Base-by-base conservation (phyloP, 2,797 vertebrate species). In the Sciurus carolinensis region DNA sequence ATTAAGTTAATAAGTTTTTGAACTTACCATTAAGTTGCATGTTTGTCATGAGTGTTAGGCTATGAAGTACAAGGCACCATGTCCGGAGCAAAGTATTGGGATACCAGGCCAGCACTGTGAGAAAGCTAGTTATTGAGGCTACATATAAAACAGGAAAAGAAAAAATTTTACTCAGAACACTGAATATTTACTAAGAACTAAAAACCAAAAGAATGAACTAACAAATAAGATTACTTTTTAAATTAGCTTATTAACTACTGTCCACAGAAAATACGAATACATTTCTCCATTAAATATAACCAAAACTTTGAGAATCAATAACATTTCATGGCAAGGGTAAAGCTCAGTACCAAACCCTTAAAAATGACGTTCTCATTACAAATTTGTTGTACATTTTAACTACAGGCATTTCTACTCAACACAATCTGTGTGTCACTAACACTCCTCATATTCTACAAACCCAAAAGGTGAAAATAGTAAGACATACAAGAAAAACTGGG, bases 31-130 rank as follows among this genome's bases (percentile, higher is more conserved):
- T 99, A 97, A 99, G 98, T 39, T 99, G 99, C 99, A 99, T 99
- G 98, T 99, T 99, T 93, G 99, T 99, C 99, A 99, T 99, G 92
- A 99, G 99, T 0, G 99, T 99, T 96, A 99, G 99, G 95, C 99
- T 99, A 98, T 99, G 99, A 98, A 99, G 99, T 97, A 99, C 99
- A 98, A 99, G 99, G 98, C 99, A 99, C 99, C 99, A 99, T 0
- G 99, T 99, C 97, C 99, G 99, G 47, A 99, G 98, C 87, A 99
- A 99, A 59, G 99, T 99, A 98, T 99, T 99, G 90, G 99, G 99
- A 98, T 99, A 99, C 99, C 99, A 99, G 0, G 99, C 99, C 98
- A 99, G 98, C 96, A 99, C 99, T 0, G 99, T 99, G 76, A 99
- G 99, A 98, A 99, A 99, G 97, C 99, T 99, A 98, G 99, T 99